Evolutionary conservation across 2,113 vertebrate genomes (phyloP).

Genomic region (Takifugu bimaculatus): DNA sequence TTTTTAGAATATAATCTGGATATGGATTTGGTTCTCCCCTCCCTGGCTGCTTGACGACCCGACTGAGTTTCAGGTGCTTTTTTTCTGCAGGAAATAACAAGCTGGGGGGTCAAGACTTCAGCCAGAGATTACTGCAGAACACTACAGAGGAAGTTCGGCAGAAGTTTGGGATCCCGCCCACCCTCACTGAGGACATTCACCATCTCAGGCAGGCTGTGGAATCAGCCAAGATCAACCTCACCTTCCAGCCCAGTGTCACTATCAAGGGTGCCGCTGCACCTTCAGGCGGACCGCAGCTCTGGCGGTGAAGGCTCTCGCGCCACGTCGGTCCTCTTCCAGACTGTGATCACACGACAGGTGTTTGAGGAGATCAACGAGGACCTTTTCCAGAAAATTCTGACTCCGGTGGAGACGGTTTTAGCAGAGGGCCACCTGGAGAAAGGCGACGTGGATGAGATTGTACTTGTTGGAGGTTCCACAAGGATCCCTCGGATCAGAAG

Average conservation of each 20-base stretch:
- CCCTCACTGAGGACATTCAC: conserved; percentile 89
- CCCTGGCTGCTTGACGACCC: too few species aligned
- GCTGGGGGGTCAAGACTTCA: conserved; percentile 97
- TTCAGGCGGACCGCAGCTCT: conserved; percentile 27
- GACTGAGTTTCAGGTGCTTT: too few species aligned
- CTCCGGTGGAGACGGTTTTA: conserved; percentile 85
- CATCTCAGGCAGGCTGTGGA: conserved; percentile 87
- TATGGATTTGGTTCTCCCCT: background rate
- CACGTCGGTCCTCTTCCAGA: conserved; percentile 75
- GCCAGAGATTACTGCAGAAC: conserved; percentile 87
- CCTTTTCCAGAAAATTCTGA: conserved; percentile 93
- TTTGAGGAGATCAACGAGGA: conserved; percentile 91
- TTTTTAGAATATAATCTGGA: background rate
- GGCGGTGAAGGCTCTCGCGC: conserved; percentile 8
- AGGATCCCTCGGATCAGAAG: conserved; percentile 89
- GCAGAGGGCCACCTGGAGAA: conserved; percentile 82
- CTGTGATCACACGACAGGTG: conserved; percentile 77
- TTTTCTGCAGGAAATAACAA: conserved; percentile 89
- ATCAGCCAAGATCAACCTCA: conserved; percentile 90
- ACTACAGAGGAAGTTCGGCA: conserved; percentile 76
- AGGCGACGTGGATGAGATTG: conserved; percentile 89
- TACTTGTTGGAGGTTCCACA: conserved; percentile 94
- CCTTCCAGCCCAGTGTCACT: conserved; percentile 69
- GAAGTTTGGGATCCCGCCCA: conserved; percentile 77
- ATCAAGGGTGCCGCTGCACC: conserved; percentile 75